Base-by-base conservation (phyloP, 2,113 vertebrate species). In the Sapayoa aenigma region DNA sequence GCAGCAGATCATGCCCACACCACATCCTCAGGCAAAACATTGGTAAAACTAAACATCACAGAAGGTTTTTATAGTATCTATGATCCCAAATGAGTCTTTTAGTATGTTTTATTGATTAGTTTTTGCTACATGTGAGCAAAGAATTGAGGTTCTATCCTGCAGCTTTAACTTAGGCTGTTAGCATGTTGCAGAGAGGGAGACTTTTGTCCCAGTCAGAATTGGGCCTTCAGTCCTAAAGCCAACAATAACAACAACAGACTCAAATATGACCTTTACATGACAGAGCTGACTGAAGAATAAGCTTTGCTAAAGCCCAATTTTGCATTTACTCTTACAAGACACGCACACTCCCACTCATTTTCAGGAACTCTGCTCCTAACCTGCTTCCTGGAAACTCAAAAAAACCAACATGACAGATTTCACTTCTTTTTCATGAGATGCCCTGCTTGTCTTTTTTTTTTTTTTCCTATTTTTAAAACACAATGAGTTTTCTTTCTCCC, bases 31-130 rank as follows among this genome's bases (percentile, higher is more conserved):
- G 52, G 59, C 80, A 89, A 89, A 82, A 72, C 41, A 33, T 6
- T 9, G 27, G 56, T 89, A 81, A 85, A 90, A n/a, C 44, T 55
- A 66, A 90, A 69, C n/a, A 39, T 75, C 83, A 33, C 59, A 58
- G 47, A 66, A 76, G 18, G 39, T 14, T 89, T 42, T 91, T 67
- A 72, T 66, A 86, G 71, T 47, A 74, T 39, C 68, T 78, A 3
- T 3, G 8, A 52, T 85, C 59, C 49, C 87, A 77, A 50, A 33
- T 12, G 67, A 52, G 23, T 46, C 84, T 89, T 94, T 66, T 33
- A 75, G 41, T 88, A 25, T 39, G n/a, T 87, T 89, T 91, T 87
- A 91, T 95, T 90, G 77, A 75, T 84, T 74, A 80, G 14, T 63
- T 95, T 91, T 83, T 27, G 30, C 35, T 80, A 25, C 35, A 49